A percentile compares a stretch with the other conserved stretches of the same genome.
Evolutionary conservation across 2,797 vertebrate species (phyloP).

Genomic region (Megaceryle alcyon): DNA sequence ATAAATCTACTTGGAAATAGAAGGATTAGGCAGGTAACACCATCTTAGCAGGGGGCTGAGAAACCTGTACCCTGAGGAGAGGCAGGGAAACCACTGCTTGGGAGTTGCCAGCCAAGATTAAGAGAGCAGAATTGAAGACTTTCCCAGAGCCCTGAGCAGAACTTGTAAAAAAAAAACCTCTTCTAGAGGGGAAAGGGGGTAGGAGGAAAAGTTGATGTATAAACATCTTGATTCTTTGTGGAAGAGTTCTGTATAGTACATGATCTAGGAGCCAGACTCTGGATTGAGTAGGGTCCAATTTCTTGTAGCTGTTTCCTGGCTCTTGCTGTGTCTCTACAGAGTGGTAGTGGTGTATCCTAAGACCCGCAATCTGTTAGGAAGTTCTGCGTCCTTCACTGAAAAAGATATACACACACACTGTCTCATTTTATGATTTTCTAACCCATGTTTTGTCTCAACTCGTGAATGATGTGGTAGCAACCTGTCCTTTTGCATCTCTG

Average conservation of each 20-base stretch:
- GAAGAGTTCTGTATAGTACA: background rate
- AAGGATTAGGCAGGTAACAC: background rate
- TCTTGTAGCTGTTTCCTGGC: background rate
- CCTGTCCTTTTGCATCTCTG: background rate
- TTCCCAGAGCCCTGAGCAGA: background rate
- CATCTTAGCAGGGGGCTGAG: background rate
- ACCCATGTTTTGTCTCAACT: background rate
- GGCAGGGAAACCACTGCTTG: background rate
- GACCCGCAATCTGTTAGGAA: background rate
- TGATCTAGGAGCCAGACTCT: background rate
- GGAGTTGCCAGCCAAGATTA: too few species aligned
- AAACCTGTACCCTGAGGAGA: background rate
- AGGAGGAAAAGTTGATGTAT: background rate
- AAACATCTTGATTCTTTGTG: background rate
- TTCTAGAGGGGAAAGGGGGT: background rate
- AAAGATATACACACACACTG: background rate
- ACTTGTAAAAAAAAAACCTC: background rate
- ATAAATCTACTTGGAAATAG: background rate
- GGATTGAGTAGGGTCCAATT: background rate
- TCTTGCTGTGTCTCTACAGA: background rate
- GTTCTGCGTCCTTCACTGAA: background rate
- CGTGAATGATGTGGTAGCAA: background rate
- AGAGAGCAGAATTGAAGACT: background rate
- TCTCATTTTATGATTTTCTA: background rate
- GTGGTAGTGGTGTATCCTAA: background rate